Percentiles rank a stretch among this genome's conserved stretches.
Conservation (phyloP, 1,140 invertebrate genomes). For the Brachionus koreanus region DNA sequence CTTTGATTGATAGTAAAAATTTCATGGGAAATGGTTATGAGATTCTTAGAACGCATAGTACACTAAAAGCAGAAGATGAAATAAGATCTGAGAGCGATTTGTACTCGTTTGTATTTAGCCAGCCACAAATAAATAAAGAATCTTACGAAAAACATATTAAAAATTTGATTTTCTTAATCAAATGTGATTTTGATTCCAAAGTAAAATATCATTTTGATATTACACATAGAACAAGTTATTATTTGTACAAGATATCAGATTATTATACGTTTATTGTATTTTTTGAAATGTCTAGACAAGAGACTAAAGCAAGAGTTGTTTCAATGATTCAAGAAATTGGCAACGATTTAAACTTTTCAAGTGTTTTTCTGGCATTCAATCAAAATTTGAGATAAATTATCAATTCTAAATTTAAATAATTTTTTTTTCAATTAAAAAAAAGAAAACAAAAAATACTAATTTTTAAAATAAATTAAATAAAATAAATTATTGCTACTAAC, state of each 20-base stretch:
- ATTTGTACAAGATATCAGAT: constrained; percentile 18
- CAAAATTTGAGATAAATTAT: constrained; percentile 26
- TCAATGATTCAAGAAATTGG: constrained; percentile 18
- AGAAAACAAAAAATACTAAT: background rate
- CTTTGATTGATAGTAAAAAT: background rate
- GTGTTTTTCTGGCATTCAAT: background rate
- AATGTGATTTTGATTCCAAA: constrained; percentile 16
- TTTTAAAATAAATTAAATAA: too few species aligned
- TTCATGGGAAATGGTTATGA: constrained; percentile 21
- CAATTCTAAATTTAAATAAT: background rate
- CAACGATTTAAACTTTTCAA: constrained; percentile 8
- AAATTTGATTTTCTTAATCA: background rate
- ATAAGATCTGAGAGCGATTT: background rate
- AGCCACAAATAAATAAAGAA: background rate
- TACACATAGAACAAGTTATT: background rate
- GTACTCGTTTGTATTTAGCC: constrained; percentile 10
- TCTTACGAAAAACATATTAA: background rate
- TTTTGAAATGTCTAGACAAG: background rate
- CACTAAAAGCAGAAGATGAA: background rate
- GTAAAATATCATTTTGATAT: constrained; percentile 15
- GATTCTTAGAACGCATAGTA: background rate
- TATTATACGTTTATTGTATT: constrained; percentile 37
- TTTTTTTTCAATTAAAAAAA: background rate
- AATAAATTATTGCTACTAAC: too few species aligned
- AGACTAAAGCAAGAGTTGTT: background rate